phyloP scores from a whole-genome alignment of 2,797 vertebrate species.

The Chelmon rostratus region DNA sequence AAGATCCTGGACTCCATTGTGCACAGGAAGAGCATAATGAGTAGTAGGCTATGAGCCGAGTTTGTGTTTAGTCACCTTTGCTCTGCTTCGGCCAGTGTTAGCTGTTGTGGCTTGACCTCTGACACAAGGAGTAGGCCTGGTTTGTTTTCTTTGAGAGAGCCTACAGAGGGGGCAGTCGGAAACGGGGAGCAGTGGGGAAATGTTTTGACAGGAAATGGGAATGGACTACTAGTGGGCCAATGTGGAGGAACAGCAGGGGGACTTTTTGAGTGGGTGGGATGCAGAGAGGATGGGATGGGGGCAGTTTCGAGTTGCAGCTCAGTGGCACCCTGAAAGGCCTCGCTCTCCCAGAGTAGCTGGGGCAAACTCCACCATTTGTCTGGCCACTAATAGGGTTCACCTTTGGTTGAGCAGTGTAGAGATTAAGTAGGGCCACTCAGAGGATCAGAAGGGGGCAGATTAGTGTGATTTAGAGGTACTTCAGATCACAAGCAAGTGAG shows the following conservation, averaged over 20 bases:
- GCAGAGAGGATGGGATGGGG: background rate
- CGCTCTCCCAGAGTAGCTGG: conserved; percentile 46
- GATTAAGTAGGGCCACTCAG: conserved; percentile 74
- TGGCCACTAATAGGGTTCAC: conserved; percentile 79
- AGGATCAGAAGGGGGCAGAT: conserved; percentile 74
- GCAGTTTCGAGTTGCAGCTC: conserved; percentile 64
- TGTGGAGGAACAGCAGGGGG: conserved; percentile 65
- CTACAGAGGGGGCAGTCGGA: conserved; percentile 65
- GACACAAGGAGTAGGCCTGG: conserved; percentile 53
- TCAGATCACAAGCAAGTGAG: conserved; percentile 50
- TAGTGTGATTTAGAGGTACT: conserved; percentile 76
- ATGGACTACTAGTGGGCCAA: conserved; percentile 73
- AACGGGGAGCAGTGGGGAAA: conserved; percentile 62
- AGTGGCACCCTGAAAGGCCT: conserved; percentile 61
- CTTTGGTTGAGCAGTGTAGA: conserved; percentile 74
- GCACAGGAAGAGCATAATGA: conserved; percentile 72
- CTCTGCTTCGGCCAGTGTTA: conserved; percentile 61
- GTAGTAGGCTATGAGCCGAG: conserved; percentile 62
- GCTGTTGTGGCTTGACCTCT: conserved; percentile 71
- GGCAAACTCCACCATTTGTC: conserved; percentile 75
- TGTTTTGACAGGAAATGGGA: conserved; percentile 82
- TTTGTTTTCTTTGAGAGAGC: conserved; percentile 75
- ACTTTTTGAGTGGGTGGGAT: conserved; percentile 57
- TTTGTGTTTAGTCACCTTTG: conserved; percentile 79
- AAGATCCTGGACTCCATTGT: conserved; percentile 44